Evolutionary conservation across 2,797 vertebrate genomes (phyloP), one percentile per base, ranked within the genome.

Genomic region (Phoebastria nigripes): DNA sequence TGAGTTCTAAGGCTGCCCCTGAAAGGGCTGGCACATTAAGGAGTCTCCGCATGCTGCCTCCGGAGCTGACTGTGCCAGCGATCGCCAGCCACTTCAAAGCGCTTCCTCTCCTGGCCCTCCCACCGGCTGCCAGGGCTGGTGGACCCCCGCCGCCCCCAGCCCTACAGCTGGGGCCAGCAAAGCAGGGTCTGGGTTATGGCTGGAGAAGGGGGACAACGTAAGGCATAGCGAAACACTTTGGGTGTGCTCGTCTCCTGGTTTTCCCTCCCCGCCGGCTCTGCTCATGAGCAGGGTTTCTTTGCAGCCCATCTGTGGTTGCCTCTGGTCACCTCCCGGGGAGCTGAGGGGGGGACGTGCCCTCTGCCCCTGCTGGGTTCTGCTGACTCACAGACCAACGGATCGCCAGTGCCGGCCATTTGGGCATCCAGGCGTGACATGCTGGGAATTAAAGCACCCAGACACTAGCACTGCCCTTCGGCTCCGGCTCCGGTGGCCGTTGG

Each of bases 21-120:
- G 87, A 95, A 94, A 94, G 90, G 90, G 71, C 91, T 95, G 89
- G 63, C 31, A 0, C 91, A 94, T 95, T 96, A 95, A 70, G 90
- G 90, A 95, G 92, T 93, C 92, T 88, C 63, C 3, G 41, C 96
- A 93, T 71, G 65, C 90, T 78, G 96, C 81, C 95, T 96, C 91
- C 66, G 91, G 93, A 95, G 93, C 92, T 21, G 86, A 89, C 94
- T 67, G 89, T 96, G 94, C 95, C 96, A 95, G 82, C 51, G 25
- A 91, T 88, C 72, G 6, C 72, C 87, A 97, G 94, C 81, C 92
- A 95, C 95, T 95, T 92, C 91, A 96, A 89, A 96, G 95, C 67
- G 15, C 94, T 97, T 97, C 96, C 96, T 97, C 83, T 96, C 90
- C 93, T 29, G 12, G 89, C 94, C 87, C 90, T 82, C 87, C 90